Percentiles rank a stretch among this genome's conserved stretches.
phyloP scores from a whole-genome alignment of 2,888 invertebrate genomes.

The Sphaeridia pumilis region DNA sequence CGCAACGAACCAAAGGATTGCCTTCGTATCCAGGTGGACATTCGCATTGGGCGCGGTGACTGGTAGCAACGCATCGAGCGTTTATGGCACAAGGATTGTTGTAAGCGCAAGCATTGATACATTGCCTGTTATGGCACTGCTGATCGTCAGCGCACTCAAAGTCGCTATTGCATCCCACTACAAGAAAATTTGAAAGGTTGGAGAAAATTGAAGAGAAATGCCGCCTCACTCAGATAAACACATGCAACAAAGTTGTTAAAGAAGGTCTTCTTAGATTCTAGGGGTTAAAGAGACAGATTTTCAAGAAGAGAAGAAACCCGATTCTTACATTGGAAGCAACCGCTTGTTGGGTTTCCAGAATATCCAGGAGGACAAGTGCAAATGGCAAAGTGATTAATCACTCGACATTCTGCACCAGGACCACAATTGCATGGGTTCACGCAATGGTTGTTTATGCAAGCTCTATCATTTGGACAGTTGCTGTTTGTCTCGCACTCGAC shows the following conservation, averaged over 20 bases:
- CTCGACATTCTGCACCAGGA: slow-evolving; percentile 65
- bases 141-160: slow-evolving; percentile 67
- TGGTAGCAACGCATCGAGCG: slow-evolving; percentile 70
- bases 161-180: slow-evolving; percentile 68
- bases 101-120: slow-evolving; percentile 66
- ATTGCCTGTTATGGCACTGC: slow-evolving; percentile 70
- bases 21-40: slow-evolving; percentile 64
- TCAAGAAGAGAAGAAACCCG: neutral
- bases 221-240: neutral
- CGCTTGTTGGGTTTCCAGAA: slow-evolving; percentile 72
- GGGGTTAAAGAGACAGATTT: slow-evolving; percentile 2
- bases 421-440: slow-evolving; percentile 69
- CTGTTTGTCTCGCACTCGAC: slow-evolving; percentile 65
- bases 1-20: slow-evolving; percentile 66
- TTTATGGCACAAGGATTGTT: slow-evolving; percentile 70
- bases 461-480: slow-evolving; percentile 68
- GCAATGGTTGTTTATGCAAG: slow-evolving; percentile 69
- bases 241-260: neutral
- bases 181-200: slow-evolving; percentile 5
- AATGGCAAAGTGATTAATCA: slow-evolving; percentile 70
- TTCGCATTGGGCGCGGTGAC: slow-evolving; percentile 66
- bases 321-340: slow-evolving; percentile 59
- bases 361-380: slow-evolving; percentile 71
- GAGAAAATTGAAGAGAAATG: slow-evolving; percentile 3
- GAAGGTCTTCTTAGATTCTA: slow-evolving; percentile 12